Evolutionary conservation across 2,888 invertebrate genomes (phyloP), one percentile per base, ranked within the genome.

Genomic region (Perizoma flavofasciatum): DNA sequence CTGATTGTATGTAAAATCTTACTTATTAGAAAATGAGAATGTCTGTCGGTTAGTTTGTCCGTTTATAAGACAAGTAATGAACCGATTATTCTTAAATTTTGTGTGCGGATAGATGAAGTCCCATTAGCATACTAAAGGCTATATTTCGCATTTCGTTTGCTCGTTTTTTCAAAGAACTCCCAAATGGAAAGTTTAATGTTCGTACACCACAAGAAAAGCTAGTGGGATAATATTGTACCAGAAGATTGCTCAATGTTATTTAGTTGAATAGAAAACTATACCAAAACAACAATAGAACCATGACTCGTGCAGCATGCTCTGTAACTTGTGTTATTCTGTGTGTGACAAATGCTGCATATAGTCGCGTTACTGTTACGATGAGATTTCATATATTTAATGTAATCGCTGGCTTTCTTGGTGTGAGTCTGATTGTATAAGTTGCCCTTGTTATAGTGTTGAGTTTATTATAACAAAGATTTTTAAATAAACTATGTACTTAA

Each of bases 381-480:
- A 57, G 57, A 57, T 58, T 61, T 61, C 46, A 61, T 57, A 50
- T 56, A 45, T 50, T 34, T 50, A 57, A 70, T 68, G 64, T 63
- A 51, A 59, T 62, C 68, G 68, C 70, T 69, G 66, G 67, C 68
- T 67, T 69, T 72, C 69, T 70, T 69, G n/a, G 44, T 70, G 73
- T 66, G 75, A 73, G 68, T 78, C 69, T 75, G 81, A 73, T 80
- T 82, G 79, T 79, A 78, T 81, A 79, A 85, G 83, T 85, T 84
- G 83, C 86, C 83, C 78, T 86, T 91, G 89, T 89, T 22, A 83
- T 83, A 86, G 86, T 87, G 88, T 88, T 89, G 86, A 69, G 87
- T 89, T 90, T 90, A 86, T 69, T 89, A 87, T 88, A 91, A 90
- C 90, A 92, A 91, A 91, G 89, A 89, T 89, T 92, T 91, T 91